Evolutionary conservation across 2,797 vertebrate genomes (phyloP).

Genomic region (Synanceia verrucosa): DNA sequence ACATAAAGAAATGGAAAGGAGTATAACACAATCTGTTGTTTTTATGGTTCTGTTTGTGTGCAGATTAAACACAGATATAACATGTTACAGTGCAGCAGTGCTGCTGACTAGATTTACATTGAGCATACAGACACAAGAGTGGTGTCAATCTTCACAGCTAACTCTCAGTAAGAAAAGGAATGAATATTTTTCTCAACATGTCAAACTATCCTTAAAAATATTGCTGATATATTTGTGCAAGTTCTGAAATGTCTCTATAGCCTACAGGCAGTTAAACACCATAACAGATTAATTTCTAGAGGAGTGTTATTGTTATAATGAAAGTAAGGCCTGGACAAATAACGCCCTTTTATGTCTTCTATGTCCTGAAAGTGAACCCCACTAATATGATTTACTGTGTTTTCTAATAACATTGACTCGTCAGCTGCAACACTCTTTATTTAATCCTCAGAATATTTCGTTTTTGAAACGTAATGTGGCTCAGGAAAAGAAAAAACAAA

Average conservation of each 20-base stretch:
- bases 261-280: neutral
- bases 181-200: neutral
- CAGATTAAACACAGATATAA: neutral
- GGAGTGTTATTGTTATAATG: neutral
- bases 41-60: neutral
- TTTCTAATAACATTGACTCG: slow-evolving; percentile 2
- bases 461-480: neutral
- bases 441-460: neutral
- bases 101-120: neutral
- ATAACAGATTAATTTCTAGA: neutral
- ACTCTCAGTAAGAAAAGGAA: neutral
- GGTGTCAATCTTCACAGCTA: neutral
- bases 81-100: too few species aligned
- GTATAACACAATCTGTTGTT: neutral
- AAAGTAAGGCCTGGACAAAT: neutral
- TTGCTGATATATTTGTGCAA: neutral
- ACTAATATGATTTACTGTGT: slow-evolving; percentile 4
- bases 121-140: neutral
- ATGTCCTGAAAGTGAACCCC: neutral
- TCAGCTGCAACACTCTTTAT: slow-evolving; percentile 14
- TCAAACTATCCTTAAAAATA: neutral
- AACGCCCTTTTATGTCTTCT: neutral
- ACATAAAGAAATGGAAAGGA: neutral
- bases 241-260: neutral
- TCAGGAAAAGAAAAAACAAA: neutral